phyloP scores from a whole-genome alignment of 2,113 vertebrate species.

The Prionailurus bengalensis region DNA sequence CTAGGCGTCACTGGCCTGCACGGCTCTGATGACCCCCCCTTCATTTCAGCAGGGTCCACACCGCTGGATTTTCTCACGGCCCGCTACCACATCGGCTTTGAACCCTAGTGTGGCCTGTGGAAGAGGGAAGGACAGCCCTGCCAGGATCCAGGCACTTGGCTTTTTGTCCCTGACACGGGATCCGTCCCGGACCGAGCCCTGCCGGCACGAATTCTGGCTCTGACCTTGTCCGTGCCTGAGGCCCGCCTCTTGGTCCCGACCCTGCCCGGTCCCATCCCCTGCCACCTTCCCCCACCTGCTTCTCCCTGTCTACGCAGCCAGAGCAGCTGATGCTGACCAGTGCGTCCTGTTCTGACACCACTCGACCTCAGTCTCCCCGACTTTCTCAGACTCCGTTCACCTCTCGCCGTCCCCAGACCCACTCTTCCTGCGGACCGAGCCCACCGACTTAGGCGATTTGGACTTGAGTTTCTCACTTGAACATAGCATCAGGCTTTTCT shows the following conservation, averaged over 20 bases:
- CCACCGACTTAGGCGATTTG: too few relatives aligned
- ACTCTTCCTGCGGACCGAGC: rapidly evolving
- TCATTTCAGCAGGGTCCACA: not conserved
- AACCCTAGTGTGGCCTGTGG: not conserved
- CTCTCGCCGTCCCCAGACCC: rapidly evolving
- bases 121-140: not conserved
- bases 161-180: too few relatives aligned
- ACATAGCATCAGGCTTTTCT: not conserved
- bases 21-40: too few relatives aligned
- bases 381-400: not conserved
- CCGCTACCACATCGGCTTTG: rapidly evolving
- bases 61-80: not conserved
- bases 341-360: rapidly evolving
- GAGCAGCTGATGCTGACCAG: rapidly evolving
- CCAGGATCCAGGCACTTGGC: not conserved
- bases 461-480: not conserved
- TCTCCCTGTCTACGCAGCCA: rapidly evolving
- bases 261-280: too few relatives aligned
- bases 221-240: not conserved
- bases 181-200: not conserved
- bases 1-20: not conserved
- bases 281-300: too few relatives aligned
- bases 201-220: not conserved
- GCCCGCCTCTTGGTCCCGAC: rapidly evolving
- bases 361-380: not conserved